Evolutionary conservation across 2,888 invertebrate genomes (phyloP).

Genomic region (Zygogramma bicolorata): DNA sequence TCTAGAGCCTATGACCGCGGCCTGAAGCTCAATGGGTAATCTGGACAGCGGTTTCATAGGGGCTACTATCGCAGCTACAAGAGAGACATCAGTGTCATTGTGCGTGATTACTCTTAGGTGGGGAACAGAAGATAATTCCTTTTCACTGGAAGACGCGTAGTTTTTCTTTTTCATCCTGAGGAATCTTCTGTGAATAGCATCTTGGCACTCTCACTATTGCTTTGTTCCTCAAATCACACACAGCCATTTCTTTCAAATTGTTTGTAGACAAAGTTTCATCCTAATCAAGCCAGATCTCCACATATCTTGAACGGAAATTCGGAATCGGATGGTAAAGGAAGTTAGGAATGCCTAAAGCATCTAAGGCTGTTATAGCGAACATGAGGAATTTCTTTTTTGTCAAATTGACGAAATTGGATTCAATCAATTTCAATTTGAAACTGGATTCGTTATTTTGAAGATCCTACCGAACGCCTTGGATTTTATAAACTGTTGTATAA

Average conservation of each 20-base stretch:
- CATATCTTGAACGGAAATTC: too few species aligned
- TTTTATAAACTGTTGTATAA: background rate
- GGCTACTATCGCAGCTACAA: background rate
- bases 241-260: too few species aligned
- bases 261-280: too few species aligned
- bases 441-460: background rate
- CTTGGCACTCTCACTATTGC: background rate
- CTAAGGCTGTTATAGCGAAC: too few species aligned
- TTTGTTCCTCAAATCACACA: too few species aligned
- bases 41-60: background rate
- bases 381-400: conserved; percentile 15
- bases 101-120: background rate
- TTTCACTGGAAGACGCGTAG: too few species aligned
- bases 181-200: background rate
- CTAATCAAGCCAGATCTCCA: conserved; percentile 8
- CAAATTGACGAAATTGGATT: background rate
- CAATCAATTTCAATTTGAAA: background rate
- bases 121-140: too few species aligned
- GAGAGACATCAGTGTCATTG: background rate
- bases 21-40: too few species aligned
- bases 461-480: background rate
- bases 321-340: background rate
- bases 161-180: background rate
- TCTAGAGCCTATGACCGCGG: too few species aligned
- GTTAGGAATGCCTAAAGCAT: conserved; percentile 7